Base-by-base conservation (phyloP, 1,140 invertebrate species). In the Helicorthomorpha holstii region DNA sequence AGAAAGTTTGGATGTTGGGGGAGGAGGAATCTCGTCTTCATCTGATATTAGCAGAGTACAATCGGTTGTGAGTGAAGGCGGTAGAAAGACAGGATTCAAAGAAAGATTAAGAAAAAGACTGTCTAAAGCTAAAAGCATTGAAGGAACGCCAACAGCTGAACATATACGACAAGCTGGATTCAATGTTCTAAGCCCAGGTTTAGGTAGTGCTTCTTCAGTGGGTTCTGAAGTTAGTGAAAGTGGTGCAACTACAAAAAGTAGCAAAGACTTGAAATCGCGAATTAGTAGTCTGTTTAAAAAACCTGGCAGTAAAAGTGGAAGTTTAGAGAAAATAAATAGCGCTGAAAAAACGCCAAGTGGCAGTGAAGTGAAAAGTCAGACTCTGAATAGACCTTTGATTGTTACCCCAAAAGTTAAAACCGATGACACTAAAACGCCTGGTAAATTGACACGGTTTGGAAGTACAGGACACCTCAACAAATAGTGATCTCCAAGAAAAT, bases 41-140 rank as follows among this genome's bases (percentile, higher is more conserved):
- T 90, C 86, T 3, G 83, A 82, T 0, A 83, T 85, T 61, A 89
- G 85, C 63, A 85, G 89, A 59, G 74, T 84, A 50, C 66, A 82
- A 1, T 75, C 77, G 1, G 65, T 66, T 3, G 66, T 73, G 49
- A 67, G 69, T 14, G 78, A 80, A 47, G 86, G 86, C 58, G 85
- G 84, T 63, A 85, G 86, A 63, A 81, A 82, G 64, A 83, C 83
- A 64, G 76, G 83, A 29, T 66, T 90, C 44, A 83, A 89, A 61
- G 82, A 81, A 25, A 88, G 88, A 69, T 67, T 91, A 48, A 84
- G 82, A 56, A 83, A 84, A 60, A n/a, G n/a, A n/a, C 66, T 90
- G 21, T 85, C 83, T 10, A 90, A 89, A 70, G 85, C 85, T 1
- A 77, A 80, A 27, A 85, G 81, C 52, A 79, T 86, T 43, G 83